phyloP scores from a whole-genome alignment of 2,113 vertebrate species.

The Orthonyx spaldingii region DNA sequence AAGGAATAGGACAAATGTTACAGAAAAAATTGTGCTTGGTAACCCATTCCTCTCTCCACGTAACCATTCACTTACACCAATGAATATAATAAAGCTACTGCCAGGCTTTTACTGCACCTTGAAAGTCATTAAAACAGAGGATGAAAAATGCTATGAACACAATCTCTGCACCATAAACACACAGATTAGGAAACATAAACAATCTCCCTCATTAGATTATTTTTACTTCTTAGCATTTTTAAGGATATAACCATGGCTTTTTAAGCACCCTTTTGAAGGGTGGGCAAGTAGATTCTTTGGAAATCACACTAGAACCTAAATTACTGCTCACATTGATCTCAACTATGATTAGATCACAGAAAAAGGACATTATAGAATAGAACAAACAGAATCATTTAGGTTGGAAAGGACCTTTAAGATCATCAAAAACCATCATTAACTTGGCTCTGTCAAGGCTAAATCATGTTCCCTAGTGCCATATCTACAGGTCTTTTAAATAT shows the following conservation, averaged over 20 bases:
- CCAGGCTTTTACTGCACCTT: neutral
- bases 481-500: neutral
- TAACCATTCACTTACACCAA: neutral
- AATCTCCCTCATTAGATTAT: neutral
- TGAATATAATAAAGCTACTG: neutral
- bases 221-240: neutral
- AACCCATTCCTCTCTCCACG: neutral
- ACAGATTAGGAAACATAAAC: neutral
- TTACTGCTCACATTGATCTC: neutral
- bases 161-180: neutral
- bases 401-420: neutral
- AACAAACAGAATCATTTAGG: neutral
- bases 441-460: neutral
- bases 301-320: neutral
- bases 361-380: neutral
- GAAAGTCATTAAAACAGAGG: neutral
- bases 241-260: neutral
- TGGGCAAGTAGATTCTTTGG: neutral
- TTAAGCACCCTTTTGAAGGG: neutral
- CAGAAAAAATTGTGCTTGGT: neutral
- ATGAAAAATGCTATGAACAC: neutral
- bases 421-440: neutral
- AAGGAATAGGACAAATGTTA: neutral
- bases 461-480: rapidly evolving
- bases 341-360: neutral